Conservation (phyloP, 2,113 vertebrate genomes). For the Ornithorhynchus anatinus region DNA sequence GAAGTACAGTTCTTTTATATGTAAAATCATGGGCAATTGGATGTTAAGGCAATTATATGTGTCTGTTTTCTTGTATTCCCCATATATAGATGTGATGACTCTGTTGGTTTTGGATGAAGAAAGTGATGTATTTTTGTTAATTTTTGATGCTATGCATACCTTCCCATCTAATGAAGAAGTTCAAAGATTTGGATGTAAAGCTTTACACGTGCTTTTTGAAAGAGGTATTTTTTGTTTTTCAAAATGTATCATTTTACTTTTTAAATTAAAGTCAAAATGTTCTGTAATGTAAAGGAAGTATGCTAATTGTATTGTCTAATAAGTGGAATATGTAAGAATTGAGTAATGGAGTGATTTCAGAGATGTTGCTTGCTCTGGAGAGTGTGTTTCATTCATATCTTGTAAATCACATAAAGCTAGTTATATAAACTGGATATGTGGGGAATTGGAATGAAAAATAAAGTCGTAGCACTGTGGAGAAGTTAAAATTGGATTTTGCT, state of each 20-base stretch:
- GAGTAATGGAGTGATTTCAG: not conserved
- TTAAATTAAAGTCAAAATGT: too few relatives aligned
- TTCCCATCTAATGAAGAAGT: conserved; percentile 83
- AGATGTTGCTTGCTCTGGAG: not conserved
- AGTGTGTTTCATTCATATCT: conserved; percentile 1
- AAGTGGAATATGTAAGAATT: not conserved
- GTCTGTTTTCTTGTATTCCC: conserved; percentile 23
- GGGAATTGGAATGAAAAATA: not conserved
- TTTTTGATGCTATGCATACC: conserved; percentile 85
- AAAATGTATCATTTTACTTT: too few relatives aligned
- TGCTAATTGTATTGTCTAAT: not conserved
- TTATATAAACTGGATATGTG: not conserved
- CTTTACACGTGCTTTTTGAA: conserved; percentile 83
- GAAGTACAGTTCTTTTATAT: too few relatives aligned
- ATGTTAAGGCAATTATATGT: not conserved
- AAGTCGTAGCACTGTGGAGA: not conserved
- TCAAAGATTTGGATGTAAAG: conserved; percentile 85
- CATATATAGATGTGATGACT: conserved; percentile 71
- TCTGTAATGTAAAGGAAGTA: not conserved
- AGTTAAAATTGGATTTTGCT: not conserved
- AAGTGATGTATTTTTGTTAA: conserved; percentile 84
- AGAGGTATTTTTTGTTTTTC: conserved; percentile 74
- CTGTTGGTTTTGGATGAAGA: conserved; percentile 88
- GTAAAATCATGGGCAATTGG: not conserved
- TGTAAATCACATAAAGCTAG: not conserved